phyloP scores from a whole-genome alignment of 2,888 invertebrate species.

The Campoplex nolae region DNA sequence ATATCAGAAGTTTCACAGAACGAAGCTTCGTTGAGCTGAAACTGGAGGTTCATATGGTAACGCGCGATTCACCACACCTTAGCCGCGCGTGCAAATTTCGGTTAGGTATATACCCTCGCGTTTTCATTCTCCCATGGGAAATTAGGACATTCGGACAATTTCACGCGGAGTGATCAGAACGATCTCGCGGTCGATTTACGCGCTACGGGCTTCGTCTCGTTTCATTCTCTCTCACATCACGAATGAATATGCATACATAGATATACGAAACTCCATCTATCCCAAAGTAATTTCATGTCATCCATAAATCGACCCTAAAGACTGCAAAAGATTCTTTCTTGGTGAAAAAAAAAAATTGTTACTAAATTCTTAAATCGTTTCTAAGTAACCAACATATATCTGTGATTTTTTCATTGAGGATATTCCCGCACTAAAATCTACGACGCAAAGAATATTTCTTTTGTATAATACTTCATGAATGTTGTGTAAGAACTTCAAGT shows the following conservation, averaged over 20 bases:
- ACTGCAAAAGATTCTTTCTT: background rate
- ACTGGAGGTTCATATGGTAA: background rate
- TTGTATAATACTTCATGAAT: too few species aligned
- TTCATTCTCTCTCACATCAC: constrained; percentile 40
- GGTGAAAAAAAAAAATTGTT: background rate
- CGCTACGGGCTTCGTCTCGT: constrained; percentile 34
- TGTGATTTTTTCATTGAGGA: background rate
- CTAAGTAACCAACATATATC: too few species aligned
- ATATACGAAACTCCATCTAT: background rate
- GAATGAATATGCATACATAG: constrained; percentile 8
- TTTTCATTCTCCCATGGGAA: constrained; percentile 67
- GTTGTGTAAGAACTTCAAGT: too few species aligned
- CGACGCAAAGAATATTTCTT: too few species aligned
- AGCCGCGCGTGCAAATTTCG: constrained; percentile 64
- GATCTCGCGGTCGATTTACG: constrained; percentile 67
- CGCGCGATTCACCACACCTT: constrained; percentile 61
- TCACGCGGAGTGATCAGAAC: constrained; percentile 70
- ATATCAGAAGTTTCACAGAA: constrained; percentile 59
- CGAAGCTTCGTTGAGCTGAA: constrained; percentile 32
- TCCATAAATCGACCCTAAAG: constrained; percentile 15
- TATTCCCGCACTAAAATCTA: too few species aligned
- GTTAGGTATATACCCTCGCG: constrained; percentile 51
- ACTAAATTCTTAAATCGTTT: background rate
- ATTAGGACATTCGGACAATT: constrained; percentile 70
- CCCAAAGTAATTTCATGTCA: constrained; percentile 20